Base-by-base conservation (phyloP, 2,797 vertebrate species). In the Poeciliopsis gracilis region DNA sequence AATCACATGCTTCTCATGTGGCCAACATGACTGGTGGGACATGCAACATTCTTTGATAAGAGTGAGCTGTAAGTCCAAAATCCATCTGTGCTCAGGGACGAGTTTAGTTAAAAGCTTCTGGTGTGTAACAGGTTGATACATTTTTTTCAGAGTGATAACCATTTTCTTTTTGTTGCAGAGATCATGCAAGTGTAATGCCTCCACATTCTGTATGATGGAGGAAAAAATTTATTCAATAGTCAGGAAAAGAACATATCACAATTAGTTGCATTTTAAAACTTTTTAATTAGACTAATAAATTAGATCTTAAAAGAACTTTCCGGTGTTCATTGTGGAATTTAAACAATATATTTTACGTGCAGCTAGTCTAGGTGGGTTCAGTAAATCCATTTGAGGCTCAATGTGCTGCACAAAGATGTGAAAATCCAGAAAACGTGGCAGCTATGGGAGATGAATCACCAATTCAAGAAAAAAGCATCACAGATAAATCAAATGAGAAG, bases 1-100 rank as follows among this genome's bases (percentile, higher is more conserved):
- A 94, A 95, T 94, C 92, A 93, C 80, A 89, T 80, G 83, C 89
- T 73, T 89, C 47, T 87, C 89, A 82, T 88, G 92, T 88, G 81
- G 81, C 85, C 30, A 13, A 61, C 81, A 86, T 78, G 85, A 77
- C 84, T 85, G 77, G 73, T 59, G 51, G 79, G 87, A 83, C 81
- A 82, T 75, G 82, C 82, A 73, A 73, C 79, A 83, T 82, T 76
- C 77, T 79, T 78, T 61, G 84, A 88, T 85, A 83, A 91, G 89
- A 93, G 92, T 84, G 89, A 90, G 82, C 72, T 85, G 82, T 79
- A 82, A 92, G 82, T 84, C 73, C 75, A 70, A 46, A 67, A 73
- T 77, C 81, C 61, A 70, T 69, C 55, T 82, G 75, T 77, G 78
- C 49, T 73, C 63, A 70, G 47, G 72, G n/a, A 79, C 78, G 77